phyloP scores from a whole-genome alignment of 92 coral and sea anemone genomes.

The Actinostola sp. region DNA sequence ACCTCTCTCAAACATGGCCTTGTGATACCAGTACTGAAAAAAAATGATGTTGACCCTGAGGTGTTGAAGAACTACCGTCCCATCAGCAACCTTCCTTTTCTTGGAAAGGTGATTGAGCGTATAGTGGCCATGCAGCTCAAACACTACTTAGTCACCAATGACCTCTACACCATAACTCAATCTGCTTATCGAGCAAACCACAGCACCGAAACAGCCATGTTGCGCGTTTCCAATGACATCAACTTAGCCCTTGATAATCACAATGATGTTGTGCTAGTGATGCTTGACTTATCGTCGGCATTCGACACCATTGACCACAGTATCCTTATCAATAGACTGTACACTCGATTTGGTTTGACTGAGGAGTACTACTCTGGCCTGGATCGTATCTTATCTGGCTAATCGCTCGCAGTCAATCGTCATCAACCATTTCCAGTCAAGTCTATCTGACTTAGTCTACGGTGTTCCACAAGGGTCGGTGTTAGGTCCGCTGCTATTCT shows the following conservation, averaged over 20 bases:
- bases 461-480: slow-evolving; percentile 24
- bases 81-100: neutral
- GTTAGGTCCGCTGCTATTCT: slow-evolving; percentile 19
- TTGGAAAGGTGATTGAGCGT: neutral
- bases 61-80: slow-evolving; percentile 1
- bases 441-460: neutral
- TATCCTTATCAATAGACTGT: slow-evolving; percentile 30
- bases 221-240: slow-evolving; percentile 16
- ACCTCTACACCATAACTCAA: slow-evolving; percentile 14
- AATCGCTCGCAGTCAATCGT: slow-evolving; percentile 9
- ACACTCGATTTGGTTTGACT: slow-evolving; percentile 25
- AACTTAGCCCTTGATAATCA: slow-evolving; percentile 17
- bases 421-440: neutral
- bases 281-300: slow-evolving; percentile 31
- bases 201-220: slow-evolving; percentile 24
- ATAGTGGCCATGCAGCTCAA: slow-evolving; percentile 18
- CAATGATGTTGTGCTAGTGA: slow-evolving; percentile 12
- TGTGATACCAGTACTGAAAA: slow-evolving; percentile 6
- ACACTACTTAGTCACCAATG: slow-evolving; percentile 19
- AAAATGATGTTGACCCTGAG: slow-evolving; percentile 1
- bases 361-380: slow-evolving; percentile 28
- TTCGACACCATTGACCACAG: slow-evolving; percentile 52
- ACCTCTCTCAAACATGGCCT: slow-evolving; percentile 2
- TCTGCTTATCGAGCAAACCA: slow-evolving; percentile 23
- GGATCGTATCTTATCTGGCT: slow-evolving; percentile 14